Evolutionary conservation across 2,113 vertebrate genomes (phyloP).

Genomic region (Pedionomus torquatus): DNA sequence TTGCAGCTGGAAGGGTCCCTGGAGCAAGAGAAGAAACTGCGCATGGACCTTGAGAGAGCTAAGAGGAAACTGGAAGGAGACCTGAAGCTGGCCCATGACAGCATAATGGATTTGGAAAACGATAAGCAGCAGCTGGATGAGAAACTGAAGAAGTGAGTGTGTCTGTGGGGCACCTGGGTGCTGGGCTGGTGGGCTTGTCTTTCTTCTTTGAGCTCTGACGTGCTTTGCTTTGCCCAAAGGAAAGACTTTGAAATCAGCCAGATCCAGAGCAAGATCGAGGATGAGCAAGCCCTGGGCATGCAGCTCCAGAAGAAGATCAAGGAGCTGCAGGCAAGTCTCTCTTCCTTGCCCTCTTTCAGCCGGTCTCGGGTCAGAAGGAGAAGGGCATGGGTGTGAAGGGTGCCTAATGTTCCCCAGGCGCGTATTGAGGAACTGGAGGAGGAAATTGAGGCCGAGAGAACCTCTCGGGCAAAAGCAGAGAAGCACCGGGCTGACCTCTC

Average conservation of each 20-base stretch:
- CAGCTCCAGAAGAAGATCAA: slow-evolving; percentile 86
- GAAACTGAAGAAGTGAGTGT: background rate
- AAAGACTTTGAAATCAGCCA: slow-evolving; percentile 83
- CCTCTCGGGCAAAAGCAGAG: slow-evolving; percentile 72
- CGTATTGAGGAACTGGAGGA: slow-evolving; percentile 78
- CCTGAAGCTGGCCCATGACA: slow-evolving; percentile 56
- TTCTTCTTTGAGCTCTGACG: background rate
- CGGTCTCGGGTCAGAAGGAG: slow-evolving; percentile 63
- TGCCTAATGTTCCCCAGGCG: slow-evolving; percentile 29
- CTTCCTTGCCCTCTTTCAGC: background rate
- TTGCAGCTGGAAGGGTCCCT: slow-evolving; percentile 84
- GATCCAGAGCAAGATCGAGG: slow-evolving; percentile 79
- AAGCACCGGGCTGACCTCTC: slow-evolving; percentile 60
- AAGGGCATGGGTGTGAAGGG: background rate
- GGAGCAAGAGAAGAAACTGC: slow-evolving; percentile 88
- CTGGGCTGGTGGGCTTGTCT: too few relatives aligned
- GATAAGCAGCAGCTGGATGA: too few relatives aligned
- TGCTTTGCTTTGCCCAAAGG: slow-evolving; percentile 36
- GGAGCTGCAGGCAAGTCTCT: slow-evolving; percentile 69
- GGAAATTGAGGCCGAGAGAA: slow-evolving; percentile 74
- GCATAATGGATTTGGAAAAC: too few relatives aligned
- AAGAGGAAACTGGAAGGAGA: slow-evolving; percentile 83
- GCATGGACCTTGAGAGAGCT: slow-evolving; percentile 81
- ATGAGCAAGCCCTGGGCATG: slow-evolving; percentile 74
- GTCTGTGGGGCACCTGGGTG: too few relatives aligned